Evolutionary conservation across 2,888 invertebrate genomes (phyloP).

Genomic region (Parnassius glacialis): DNA sequence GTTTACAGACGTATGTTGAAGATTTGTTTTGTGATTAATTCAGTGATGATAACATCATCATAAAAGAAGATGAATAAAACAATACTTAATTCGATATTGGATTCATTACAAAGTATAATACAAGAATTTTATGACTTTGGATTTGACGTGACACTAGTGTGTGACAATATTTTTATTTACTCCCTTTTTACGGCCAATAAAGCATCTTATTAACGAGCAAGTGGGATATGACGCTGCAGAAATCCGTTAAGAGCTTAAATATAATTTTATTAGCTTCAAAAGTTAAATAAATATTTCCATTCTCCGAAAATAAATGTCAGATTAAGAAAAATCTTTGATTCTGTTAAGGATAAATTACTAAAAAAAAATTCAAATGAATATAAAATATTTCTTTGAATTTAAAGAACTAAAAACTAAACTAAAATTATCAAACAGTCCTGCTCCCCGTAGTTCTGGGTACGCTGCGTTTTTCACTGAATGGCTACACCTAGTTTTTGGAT

Average conservation of each 20-base stretch:
- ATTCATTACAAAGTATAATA: conserved; percentile 23
- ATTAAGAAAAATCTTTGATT: conserved; percentile 1
- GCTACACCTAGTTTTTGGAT: no score
- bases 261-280: conserved; percentile 3
- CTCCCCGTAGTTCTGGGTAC: no score
- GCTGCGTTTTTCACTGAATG: no score
- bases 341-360: not conserved
- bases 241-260: conserved; percentile 1
- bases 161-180: conserved; percentile 16
- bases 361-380: no score
- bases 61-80: conserved; percentile 18
- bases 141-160: conserved; percentile 10
- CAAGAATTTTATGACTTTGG: conserved; percentile 14
- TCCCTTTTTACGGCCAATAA: conserved; percentile 6
- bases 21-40: not conserved
- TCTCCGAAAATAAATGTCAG: conserved; percentile 4
- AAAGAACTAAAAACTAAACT: no score
- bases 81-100: conserved; percentile 12
- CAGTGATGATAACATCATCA: not conserved
- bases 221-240: not conserved
- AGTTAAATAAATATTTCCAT: conserved; percentile 3
- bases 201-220: conserved; percentile 1
- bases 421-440: no score
- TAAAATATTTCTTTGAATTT: no score
- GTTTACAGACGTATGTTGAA: no score